Percentiles rank a stretch among this genome's conserved stretches.
phyloP scores from a whole-genome alignment of 2,113 vertebrate genomes.

The Campylomormyrus tamandua region DNA sequence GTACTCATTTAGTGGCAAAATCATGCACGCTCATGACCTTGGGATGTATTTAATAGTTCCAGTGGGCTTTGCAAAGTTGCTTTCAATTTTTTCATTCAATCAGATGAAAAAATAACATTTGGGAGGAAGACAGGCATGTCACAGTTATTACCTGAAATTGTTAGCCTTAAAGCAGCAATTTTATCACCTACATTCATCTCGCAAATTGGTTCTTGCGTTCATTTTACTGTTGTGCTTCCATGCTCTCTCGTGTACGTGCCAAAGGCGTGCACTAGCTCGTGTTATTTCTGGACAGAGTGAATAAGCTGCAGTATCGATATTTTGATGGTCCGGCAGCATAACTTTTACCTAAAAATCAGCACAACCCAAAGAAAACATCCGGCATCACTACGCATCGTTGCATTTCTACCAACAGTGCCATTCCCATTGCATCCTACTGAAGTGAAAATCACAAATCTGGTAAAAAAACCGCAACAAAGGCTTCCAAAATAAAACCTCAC shows the following conservation, averaged over 20 bases:
- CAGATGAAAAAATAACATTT: slow-evolving; percentile 15
- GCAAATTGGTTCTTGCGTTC: slow-evolving; percentile 5
- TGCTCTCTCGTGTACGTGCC: neutral
- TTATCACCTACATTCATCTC: slow-evolving; percentile 11
- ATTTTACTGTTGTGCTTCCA: neutral
- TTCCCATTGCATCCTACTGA: neutral
- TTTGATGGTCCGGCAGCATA: neutral
- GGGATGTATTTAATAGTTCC: slow-evolving; percentile 14
- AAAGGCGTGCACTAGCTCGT: neutral
- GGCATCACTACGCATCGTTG: neutral
- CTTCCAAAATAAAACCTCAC: slow-evolving; percentile 22
- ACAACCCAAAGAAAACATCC: too few species aligned
- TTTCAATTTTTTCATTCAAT: slow-evolving; percentile 16
- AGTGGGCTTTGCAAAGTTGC: slow-evolving; percentile 13
- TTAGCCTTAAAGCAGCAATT: slow-evolving; percentile 19
- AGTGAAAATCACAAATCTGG: neutral
- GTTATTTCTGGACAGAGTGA: neutral
- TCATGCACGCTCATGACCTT: slow-evolving; percentile 9
- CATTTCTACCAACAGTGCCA: neutral
- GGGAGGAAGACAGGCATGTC: neutral
- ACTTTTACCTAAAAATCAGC: neutral
- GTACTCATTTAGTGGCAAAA: slow-evolving; percentile 8
- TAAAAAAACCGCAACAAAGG: neutral
- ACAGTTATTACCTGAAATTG: slow-evolving; percentile 12
- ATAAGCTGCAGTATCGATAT: neutral